Evolutionary conservation across 2,797 vertebrate species (phyloP).

Genomic region (Manis crassicaudata): DNA sequence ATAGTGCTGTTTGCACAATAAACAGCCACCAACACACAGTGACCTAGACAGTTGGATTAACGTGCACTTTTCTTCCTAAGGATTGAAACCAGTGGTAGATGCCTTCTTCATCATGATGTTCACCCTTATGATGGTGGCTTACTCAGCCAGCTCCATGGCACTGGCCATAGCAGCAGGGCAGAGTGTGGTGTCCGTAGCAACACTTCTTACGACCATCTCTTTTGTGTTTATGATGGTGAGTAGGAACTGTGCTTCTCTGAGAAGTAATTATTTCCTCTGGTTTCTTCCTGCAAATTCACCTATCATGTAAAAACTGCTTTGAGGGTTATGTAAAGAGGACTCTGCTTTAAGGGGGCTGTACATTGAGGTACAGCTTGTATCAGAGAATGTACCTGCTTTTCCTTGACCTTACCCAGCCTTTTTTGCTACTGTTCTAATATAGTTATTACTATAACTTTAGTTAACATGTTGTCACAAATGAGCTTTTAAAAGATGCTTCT

Average conservation of each 20-base stretch:
- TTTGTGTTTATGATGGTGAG: conserved; percentile 98
- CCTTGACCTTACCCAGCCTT: neutral
- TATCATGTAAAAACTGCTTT: neutral
- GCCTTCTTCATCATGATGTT: conserved; percentile 93
- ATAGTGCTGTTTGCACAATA: neutral
- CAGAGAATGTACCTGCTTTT: neutral
- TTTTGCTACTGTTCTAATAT: neutral
- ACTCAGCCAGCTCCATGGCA: conserved; percentile 92
- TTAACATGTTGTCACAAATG: neutral
- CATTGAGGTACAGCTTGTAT: neutral
- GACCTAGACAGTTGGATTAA: neutral
- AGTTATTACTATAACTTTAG: neutral
- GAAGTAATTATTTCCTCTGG: neutral
- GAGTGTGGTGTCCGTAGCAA: conserved; percentile 90
- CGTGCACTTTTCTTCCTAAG: conserved; percentile 80
- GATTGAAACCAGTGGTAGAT: conserved; percentile 87
- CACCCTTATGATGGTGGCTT: conserved; percentile 90
- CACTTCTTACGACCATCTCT: conserved; percentile 90
- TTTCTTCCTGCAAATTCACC: neutral
- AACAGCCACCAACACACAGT: neutral
- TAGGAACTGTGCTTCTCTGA: conserved; percentile 31
- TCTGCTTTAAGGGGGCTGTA: neutral
- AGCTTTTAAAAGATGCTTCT: conserved; percentile 23
- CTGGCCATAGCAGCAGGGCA: conserved; percentile 94
- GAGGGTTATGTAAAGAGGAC: neutral